These are phyloP conservation scores for Chloropsis hardwickii DNA, from an alignment of 2,113 vertebrate species.

Conservation along the genomic window DNA sequence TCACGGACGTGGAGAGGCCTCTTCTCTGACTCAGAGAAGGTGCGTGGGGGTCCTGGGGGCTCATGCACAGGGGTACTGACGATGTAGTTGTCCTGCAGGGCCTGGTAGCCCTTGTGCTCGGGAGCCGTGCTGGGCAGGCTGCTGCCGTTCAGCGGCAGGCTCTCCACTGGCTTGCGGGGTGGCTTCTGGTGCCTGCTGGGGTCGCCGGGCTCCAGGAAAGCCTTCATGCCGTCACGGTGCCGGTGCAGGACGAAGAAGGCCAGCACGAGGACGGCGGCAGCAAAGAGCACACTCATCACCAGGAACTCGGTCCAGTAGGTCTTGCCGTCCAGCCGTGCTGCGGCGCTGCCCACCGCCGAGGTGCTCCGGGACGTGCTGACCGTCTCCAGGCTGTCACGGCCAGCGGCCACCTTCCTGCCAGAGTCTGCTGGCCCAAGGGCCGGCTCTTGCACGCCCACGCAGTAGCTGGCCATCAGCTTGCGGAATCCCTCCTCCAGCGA, in stretches of 20 bases:
- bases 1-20: conserved; percentile 84
- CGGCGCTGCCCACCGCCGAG: conserved; percentile 17
- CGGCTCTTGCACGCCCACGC: conserved; percentile 58
- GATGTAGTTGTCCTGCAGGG: conserved; percentile 87
- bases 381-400: not conserved
- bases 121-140: conserved; percentile 65
- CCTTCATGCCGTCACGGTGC: conserved; percentile 84
- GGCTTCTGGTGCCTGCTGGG: conserved; percentile 82
- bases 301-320: conserved; percentile 95
- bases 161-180: conserved; percentile 80
- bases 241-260: conserved; percentile 83
- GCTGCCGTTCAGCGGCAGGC: conserved; percentile 85
- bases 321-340: conserved; percentile 73
- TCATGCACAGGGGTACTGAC: conserved; percentile 81
- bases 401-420: not conserved
- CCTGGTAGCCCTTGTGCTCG: conserved; percentile 94
- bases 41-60: conserved; percentile 72
- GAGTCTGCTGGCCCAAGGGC: fast-evolving
- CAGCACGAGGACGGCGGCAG: conserved; percentile 73
- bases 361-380: conserved; percentile 75
- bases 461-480: conserved; percentile 90
- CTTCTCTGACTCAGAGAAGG: conserved; percentile 85
- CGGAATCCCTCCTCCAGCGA: conserved; percentile 86
- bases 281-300: conserved; percentile 85
- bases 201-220: conserved; percentile 85